Base-by-base conservation (phyloP, 1,140 invertebrate genomes). In the Glomeris maerens region DNA sequence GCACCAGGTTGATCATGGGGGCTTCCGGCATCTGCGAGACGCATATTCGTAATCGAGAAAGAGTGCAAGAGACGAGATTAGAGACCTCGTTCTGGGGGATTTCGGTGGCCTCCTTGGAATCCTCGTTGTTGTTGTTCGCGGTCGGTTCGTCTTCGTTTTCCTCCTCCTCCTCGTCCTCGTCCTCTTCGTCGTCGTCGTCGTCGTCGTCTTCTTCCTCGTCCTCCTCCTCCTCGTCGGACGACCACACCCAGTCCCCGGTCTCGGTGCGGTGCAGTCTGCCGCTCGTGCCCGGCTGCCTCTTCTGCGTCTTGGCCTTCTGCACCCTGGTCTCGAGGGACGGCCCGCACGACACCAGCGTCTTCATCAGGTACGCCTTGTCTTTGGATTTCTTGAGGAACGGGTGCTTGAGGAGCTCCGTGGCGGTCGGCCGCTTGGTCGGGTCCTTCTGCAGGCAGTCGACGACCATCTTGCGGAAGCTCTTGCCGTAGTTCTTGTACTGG, bases 331-430 rank as follows among this genome's bases (percentile, higher is more conserved):
- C 85, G 66, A 89, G 77, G 66, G 77, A 92, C 55, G 81, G 88
- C 13, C 85, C 87, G 60, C 80, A 81, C 10, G 82, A 78, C 22
- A 98, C 79, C 52, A 97, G 70, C 0, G 85, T 90, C 64, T 92
- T 84, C 57, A 91, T 82, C 0, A 98, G 70, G 69, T 92, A 97
- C 61, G 88, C 87, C 57, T 86, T 86, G 66, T 98, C 95, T 72
- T 98, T 98, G 2, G 92, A 88, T 72, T 98, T 99, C 65, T 93
- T 98, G 70, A 99, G 98, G 71, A 99, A 98, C 3, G 91, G 87
- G 72, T 98, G 89, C 67, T 98, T 98, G 7, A 99, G 68, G 28
- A 99, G 71, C 71, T 98, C 93, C n/a, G 86, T 87, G 26, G 96
- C 94, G 7, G 93, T 91, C 13, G 94, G 93, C 51, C 91, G 76